phyloP scores from a whole-genome alignment of 2,113 vertebrate species.

The Ahaetulla prasina region DNA sequence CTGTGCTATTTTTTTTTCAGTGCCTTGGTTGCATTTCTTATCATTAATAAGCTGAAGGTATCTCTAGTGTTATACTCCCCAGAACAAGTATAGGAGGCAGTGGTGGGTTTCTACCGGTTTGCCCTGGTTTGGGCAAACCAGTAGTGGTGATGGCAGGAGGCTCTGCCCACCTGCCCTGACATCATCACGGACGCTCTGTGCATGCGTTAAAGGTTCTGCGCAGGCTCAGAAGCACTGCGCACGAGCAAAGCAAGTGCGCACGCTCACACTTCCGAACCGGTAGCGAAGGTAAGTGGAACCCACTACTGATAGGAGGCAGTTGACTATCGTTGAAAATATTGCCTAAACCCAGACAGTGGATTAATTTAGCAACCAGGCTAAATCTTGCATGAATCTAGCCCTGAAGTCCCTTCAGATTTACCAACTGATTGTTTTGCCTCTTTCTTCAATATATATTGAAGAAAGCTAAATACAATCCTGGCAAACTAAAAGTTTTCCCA shows the following conservation, averaged over 20 bases:
- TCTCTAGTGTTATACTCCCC: neutral
- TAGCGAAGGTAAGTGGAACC: too few species aligned
- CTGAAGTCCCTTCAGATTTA: neutral
- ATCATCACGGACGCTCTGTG: too few species aligned
- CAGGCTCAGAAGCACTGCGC: too few species aligned
- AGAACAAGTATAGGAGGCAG: neutral
- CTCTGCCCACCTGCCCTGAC: too few species aligned
- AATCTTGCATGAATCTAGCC: neutral
- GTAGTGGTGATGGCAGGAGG: too few species aligned
- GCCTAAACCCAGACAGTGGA: neutral
- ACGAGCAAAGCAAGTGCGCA: too few species aligned
- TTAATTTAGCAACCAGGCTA: neutral
- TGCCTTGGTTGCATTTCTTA: neutral
- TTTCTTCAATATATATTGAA: neutral
- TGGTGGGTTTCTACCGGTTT: too few species aligned
- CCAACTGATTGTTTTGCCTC: neutral
- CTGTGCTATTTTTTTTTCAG: neutral
- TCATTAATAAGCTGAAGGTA: neutral
- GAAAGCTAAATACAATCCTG: neutral
- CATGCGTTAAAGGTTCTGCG: too few species aligned
- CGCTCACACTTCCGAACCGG: too few species aligned
- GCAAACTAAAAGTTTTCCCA: neutral
- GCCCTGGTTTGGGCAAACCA: too few species aligned
- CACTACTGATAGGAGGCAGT: neutral
- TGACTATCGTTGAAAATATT: neutral